Evolutionary conservation across 1,140 invertebrate genomes (phyloP).

Genomic region (Littorina saxatilis): DNA sequence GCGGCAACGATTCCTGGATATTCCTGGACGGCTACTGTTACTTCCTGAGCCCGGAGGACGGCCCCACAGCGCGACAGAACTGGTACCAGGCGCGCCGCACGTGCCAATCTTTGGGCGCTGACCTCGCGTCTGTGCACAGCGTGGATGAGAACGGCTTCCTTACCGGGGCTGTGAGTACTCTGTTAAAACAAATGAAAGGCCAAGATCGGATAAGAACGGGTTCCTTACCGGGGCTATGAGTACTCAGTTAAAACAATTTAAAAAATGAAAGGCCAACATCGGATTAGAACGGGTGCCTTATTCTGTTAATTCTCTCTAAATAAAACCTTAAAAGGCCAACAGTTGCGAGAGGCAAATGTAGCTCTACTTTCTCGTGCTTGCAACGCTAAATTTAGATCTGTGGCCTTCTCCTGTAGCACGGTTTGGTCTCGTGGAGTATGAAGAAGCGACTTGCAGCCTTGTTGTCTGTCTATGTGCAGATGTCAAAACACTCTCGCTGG

Average conservation of each 20-base stretch:
- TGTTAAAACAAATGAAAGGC: not conserved
- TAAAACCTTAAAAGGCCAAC: no score
- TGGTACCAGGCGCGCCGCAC: conserved; percentile 52
- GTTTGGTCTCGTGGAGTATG: no score
- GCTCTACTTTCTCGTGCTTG: no score
- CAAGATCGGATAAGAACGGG: conserved; percentile 52
- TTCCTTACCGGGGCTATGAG: conserved; percentile 39
- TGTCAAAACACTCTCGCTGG: conserved; percentile 22
- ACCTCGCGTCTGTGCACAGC: conserved; percentile 51
- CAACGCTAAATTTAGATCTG: no score
- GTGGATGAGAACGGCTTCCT: conserved; percentile 51
- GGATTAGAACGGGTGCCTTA: no score
- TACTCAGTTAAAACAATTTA: not conserved
- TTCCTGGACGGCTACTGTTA: conserved; percentile 50
- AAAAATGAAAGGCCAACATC: not conserved
- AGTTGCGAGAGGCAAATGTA: no score
- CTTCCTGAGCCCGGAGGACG: conserved; percentile 40
- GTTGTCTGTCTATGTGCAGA: not conserved
- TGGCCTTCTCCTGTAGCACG: no score
- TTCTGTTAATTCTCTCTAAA: no score
- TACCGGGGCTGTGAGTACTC: conserved; percentile 22
- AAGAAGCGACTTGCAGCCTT: no score
- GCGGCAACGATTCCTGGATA: conserved; percentile 46
- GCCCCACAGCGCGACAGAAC: not conserved
- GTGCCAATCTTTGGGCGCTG: conserved; percentile 42